These are phyloP conservation scores for Odocoileus hemionus DNA, from an alignment of 2,113 vertebrate genomes.

Conservation along the genomic window DNA sequence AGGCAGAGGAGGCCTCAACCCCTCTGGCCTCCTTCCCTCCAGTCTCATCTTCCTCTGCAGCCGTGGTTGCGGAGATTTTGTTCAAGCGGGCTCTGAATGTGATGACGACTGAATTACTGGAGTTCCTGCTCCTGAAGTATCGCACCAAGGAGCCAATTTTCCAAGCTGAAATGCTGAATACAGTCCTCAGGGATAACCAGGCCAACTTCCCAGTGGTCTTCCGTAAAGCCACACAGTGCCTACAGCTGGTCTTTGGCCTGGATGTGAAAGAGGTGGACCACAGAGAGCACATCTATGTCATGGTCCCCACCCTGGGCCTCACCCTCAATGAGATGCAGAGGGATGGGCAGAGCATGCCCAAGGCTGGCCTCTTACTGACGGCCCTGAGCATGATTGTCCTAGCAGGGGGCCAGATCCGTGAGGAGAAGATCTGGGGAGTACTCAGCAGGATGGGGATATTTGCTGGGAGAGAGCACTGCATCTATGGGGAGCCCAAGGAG, in stretches of 20 bases:
- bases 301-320: neutral
- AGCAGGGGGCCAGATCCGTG: accelerated
- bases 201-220: neutral
- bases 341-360: neutral
- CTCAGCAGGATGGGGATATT: neutral
- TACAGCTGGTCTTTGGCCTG: neutral
- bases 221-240: neutral
- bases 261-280: neutral
- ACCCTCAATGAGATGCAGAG: neutral
- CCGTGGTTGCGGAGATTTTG: accelerated
- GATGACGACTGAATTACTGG: neutral
- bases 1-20: neutral
- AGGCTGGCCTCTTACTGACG: neutral
- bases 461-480: neutral
- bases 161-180: neutral
- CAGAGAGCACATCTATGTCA: too few species aligned
- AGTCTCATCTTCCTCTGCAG: neutral
- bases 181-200: accelerated
- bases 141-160: neutral
- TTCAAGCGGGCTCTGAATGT: accelerated
- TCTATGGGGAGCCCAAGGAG: neutral
- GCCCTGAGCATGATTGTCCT: neutral
- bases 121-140: neutral
- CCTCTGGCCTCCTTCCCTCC: neutral
- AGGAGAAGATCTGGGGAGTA: neutral